A percentile compares a stretch with the other conserved stretches of the same genome.
phyloP scores from a whole-genome alignment of 2,888 invertebrate species.

The Nemurella pictetii region DNA sequence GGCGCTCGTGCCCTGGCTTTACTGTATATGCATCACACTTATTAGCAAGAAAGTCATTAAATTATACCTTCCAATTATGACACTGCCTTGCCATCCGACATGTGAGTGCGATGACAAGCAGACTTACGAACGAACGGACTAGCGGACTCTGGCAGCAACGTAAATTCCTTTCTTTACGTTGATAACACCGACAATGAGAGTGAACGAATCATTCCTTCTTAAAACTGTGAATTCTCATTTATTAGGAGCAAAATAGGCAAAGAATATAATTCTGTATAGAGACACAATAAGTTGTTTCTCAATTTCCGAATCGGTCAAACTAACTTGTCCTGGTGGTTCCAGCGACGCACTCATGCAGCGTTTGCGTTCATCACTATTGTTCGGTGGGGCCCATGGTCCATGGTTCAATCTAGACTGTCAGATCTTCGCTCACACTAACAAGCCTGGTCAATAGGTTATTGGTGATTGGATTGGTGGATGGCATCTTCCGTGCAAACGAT shows the following conservation, averaged over 20 bases:
- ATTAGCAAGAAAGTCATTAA: not conserved
- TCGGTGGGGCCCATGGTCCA: too few species aligned
- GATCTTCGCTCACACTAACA: not conserved
- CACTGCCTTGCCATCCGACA: not conserved
- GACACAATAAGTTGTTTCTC: not conserved
- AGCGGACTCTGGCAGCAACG: not conserved
- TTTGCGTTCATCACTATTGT: not conserved
- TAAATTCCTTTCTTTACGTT: too few species aligned
- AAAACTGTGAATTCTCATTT: too few species aligned
- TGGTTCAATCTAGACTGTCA: not conserved
- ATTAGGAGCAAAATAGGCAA: too few species aligned
- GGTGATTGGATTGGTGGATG: not conserved
- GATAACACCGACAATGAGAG: too few species aligned
- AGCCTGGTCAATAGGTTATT: not conserved
- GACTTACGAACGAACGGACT: not conserved
- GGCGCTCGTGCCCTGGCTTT: not conserved
- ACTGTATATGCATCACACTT: not conserved
- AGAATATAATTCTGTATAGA: too few species aligned
- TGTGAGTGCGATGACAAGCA: too few species aligned
- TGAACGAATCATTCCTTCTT: too few species aligned
- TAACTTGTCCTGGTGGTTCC: not conserved
- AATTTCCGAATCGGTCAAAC: not conserved
- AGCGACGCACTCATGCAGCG: not conserved
- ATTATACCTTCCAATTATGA: not conserved
- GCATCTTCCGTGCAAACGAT: not conserved